A percentile compares a stretch with the other conserved stretches of the same genome.
Evolutionary conservation across 2,797 vertebrate species (phyloP).

Genomic region (Micrastur ruficollis): DNA sequence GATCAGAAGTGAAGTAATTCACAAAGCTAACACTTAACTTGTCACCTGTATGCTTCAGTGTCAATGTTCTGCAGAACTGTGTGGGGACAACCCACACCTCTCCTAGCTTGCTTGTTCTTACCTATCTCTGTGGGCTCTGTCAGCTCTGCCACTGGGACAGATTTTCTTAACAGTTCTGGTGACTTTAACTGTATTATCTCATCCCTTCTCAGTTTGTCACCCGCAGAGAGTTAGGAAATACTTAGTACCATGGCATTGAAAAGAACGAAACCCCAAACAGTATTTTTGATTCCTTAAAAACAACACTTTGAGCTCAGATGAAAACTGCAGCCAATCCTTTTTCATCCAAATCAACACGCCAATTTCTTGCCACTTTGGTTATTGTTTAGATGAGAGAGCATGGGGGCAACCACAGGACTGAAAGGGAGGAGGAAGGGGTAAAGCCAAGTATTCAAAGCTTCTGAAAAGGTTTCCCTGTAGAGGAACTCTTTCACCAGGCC

Average conservation of each 20-base stretch:
- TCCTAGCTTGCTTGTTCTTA: not conserved
- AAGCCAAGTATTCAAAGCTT: not conserved
- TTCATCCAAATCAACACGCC: not conserved
- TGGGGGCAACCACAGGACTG: not conserved
- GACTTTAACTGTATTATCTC: not conserved
- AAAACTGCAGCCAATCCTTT: not conserved
- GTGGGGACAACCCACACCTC: not conserved
- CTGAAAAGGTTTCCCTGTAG: not conserved
- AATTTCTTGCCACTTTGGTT: not conserved
- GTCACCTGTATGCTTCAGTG: not conserved
- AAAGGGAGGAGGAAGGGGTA: not conserved
- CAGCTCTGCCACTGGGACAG: not conserved
- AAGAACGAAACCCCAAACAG: not conserved
- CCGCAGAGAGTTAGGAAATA: not conserved
- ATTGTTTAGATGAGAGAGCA: not conserved
- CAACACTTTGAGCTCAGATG: not conserved
- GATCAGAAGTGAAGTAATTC: conserved; percentile 1
- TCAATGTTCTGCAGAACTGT: not conserved
- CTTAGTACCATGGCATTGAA: not conserved
- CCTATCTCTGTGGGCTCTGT: not conserved
- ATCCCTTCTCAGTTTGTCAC: not conserved
- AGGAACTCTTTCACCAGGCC: not conserved
- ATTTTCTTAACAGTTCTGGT: not conserved
- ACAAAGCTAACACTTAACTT: conserved; percentile 15
- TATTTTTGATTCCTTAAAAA: not conserved